These are phyloP conservation scores for Ovibos moschatus DNA, from an alignment of 2,113 vertebrate genomes.

Conservation along the genomic window DNA sequence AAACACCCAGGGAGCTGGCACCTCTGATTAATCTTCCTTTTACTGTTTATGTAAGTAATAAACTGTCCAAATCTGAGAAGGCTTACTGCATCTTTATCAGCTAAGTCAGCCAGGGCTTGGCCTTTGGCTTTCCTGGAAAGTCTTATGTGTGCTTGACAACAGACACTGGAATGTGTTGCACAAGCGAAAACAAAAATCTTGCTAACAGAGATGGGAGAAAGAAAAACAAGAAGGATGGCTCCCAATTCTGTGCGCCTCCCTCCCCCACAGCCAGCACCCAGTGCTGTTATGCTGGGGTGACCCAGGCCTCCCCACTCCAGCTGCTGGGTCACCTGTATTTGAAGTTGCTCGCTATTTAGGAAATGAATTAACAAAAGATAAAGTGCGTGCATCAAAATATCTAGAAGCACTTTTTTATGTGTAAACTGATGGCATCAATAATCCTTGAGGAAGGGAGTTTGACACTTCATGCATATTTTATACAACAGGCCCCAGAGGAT, in stretches of 20 bases:
- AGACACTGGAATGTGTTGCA: neutral
- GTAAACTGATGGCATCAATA: neutral
- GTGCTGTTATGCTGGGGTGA: neutral
- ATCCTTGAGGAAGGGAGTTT: neutral
- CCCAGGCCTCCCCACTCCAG: neutral
- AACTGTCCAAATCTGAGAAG: neutral
- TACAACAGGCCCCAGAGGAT: neutral
- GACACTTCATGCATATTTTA: conserved; percentile 1
- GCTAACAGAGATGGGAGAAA: neutral
- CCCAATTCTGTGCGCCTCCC: neutral
- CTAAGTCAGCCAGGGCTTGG: neutral
- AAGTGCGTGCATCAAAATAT: neutral
- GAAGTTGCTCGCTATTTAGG: neutral
- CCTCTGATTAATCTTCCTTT: neutral
- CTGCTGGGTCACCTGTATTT: neutral
- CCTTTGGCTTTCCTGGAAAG: conserved; percentile 15
- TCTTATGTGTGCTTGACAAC: neutral
- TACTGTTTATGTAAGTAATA: neutral
- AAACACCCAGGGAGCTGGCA: neutral
- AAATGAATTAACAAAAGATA: neutral
- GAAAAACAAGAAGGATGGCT: neutral
- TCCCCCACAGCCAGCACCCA: neutral
- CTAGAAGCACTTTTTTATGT: neutral
- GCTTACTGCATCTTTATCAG: neutral
- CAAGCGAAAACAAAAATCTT: neutral